Conservation (phyloP, 2,888 invertebrate species). For the Drosophila picticornis region DNA sequence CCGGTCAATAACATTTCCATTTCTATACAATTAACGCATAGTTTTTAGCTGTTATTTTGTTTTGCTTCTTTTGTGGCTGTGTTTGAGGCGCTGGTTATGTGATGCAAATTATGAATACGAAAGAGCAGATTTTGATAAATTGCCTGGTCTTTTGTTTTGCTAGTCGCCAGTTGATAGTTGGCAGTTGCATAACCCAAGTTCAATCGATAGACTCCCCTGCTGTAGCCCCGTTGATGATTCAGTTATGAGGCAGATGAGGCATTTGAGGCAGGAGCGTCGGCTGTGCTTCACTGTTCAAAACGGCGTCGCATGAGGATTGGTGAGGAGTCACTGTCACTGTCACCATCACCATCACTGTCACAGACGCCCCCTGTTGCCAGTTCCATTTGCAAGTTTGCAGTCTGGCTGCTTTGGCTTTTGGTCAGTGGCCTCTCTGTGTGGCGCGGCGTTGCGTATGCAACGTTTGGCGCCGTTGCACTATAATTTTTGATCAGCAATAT, state of each 20-base stretch:
- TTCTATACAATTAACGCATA: constrained; percentile 77
- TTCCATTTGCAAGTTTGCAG: constrained; percentile 32
- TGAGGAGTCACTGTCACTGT: constrained; percentile 11
- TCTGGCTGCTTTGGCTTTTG: constrained; percentile 30
- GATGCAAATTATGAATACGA: constrained; percentile 76
- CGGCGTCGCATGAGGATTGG: constrained; percentile 13
- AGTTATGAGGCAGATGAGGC: constrained; percentile 7
- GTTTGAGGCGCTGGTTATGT: constrained; percentile 68
- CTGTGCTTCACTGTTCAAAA: constrained; percentile 29
- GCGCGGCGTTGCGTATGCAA: constrained; percentile 59
- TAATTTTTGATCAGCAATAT: constrained; percentile 75
- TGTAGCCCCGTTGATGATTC: constrained; percentile 5
- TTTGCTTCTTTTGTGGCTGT: constrained; percentile 25
- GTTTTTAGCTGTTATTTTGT: constrained; percentile 21
- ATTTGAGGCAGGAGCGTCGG: background rate
- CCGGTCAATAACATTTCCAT: constrained; percentile 72
- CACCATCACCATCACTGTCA: constrained; percentile 18
- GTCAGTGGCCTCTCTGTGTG: constrained; percentile 69
- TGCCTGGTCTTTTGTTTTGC: constrained; percentile 48
- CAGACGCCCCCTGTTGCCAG: constrained; percentile 30
- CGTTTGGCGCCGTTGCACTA: constrained; percentile 69
- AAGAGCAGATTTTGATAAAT: constrained; percentile 69
- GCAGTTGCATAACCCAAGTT: constrained; percentile 45
- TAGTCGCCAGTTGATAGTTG: constrained; percentile 14
- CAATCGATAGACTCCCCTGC: constrained; percentile 14